Evolutionary conservation across 2,888 invertebrate species (phyloP), one percentile per base, ranked within the genome.

Genomic region (Lepidocyrtoides sp.): DNA sequence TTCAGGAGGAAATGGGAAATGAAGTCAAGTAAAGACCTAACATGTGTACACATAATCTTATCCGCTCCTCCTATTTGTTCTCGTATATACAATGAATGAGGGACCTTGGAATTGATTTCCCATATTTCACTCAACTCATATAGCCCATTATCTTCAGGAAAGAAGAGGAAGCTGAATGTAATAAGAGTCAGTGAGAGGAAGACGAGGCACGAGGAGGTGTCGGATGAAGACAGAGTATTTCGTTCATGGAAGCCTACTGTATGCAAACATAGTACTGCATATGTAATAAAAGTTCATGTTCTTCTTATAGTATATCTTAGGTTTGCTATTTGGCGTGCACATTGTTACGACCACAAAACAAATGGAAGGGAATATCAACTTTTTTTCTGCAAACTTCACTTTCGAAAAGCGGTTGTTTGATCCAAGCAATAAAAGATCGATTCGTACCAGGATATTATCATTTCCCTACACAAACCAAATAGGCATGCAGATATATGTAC

Each of bases 71-170:
- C 63, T 83, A 63, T 66, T 54, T 86, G 23, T 44, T 57, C 48
- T 23, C 14, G 77, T 66, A 14, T 77, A 7, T 77, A 20, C 60
- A 87, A 87, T 32, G 77, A 79, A 54, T 77, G 29, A 51, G 10
- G 20, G 51, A 86, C 63, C 77, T 87, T 79, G 87, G 87, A 87
- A 87, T 87, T 87, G 87, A 87, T 87, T 87, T 79, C 44, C 48
- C 87, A 87, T 87, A 87, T 79, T 87, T 87, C 79, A 87, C 77
- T 87, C 87, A 79, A 23, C 48, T 77, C 77, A 44, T 85, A 60
- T 63, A 86, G 75, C 77, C 77, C 86, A 86, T 86, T 86, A 86
- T 86, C 86, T 86, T 41, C 77, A 77, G 86, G 41, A 54, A 75
- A 44, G 60, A 82, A n/a, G 57, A 81, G 36, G 69, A 84, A 69